Evolutionary conservation across 2,113 vertebrate genomes (phyloP), one percentile per base, ranked within the genome.

Genomic region (Paradisaea rubra): DNA sequence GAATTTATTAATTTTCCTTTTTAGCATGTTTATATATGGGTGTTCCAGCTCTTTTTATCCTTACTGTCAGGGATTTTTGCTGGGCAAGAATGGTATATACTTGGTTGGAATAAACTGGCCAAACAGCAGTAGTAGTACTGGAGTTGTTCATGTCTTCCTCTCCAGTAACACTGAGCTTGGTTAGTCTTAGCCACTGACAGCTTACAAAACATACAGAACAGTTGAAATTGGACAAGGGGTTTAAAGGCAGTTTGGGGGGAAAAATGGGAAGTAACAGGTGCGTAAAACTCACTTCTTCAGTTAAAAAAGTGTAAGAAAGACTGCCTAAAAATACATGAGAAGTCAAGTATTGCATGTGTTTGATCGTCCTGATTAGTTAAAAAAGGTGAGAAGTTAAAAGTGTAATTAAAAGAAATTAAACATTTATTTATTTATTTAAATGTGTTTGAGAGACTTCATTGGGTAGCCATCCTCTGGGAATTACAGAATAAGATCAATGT

Each of bases 381-480:
- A 44, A 77, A 86, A 42, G 5, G 8, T 45, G 22, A 4, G 13
- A 80, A 71, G 7, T 30, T 68, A 41, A 15, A 86, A 54, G 7
- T 35, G 23, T 60, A 60, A 22, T 64, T 66, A 63, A 50, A 73
- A 90, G 3, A 7, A 4, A 65, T 30, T 24, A 56, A 56, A 10
- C n/a, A 22, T 72, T n/a, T 9, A 25, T 74, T 59, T 15, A 39
- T 64, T 63, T 39, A 42, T 65, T 70, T 66, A 47, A 65, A 35
- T 0, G 0, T 47, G 18, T 45, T 68, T 50, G 71, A 35, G 25
- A 85, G 30, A 20, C 19, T 42, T 81, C 4, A 1, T 24, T 59
- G 57, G 21, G 27, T 77, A 63, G 28, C 39, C 12, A 4, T 87
- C 16, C 47, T 78, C 13, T 54, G 56, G 35, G 49, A 61, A 78